Percentiles rank a stretch among this genome's conserved stretches.
phyloP scores from a whole-genome alignment of 2,797 vertebrate genomes.

The Ctenosaura bakeri region DNA sequence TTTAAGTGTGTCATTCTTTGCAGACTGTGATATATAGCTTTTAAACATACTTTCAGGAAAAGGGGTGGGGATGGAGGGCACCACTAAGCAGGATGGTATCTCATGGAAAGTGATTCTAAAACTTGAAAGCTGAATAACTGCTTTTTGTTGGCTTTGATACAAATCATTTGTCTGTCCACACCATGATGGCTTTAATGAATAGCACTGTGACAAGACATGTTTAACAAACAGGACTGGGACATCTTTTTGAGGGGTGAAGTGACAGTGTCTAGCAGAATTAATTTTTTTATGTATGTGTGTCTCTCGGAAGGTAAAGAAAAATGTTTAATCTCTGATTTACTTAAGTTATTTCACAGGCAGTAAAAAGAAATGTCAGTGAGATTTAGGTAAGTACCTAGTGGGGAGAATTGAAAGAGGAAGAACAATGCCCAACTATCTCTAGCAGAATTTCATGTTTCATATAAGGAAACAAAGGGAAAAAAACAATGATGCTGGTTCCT shows the following conservation, averaged over 20 bases:
- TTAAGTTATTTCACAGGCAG: slow-evolving; percentile 49
- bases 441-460: slow-evolving; percentile 16
- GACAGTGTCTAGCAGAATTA: slow-evolving; percentile 38
- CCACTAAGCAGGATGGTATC: slow-evolving; percentile 48
- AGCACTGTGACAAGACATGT: slow-evolving; percentile 44
- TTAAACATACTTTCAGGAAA: slow-evolving; percentile 50
- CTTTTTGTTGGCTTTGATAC: slow-evolving; percentile 63
- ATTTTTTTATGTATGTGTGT: slow-evolving; percentile 34
- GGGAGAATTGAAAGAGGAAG: not conserved
- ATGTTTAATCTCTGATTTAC: slow-evolving; percentile 51
- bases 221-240: no score
- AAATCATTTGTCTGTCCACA: slow-evolving; percentile 64
- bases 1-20: slow-evolving; percentile 40
- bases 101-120: slow-evolving; percentile 58
- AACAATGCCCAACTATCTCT: not conserved
- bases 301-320: slow-evolving; percentile 55
- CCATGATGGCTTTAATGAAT: slow-evolving; percentile 47
- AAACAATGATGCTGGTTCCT: not conserved
- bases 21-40: slow-evolving; percentile 41
- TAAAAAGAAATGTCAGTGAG: slow-evolving; percentile 38
- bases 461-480: not conserved
- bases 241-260: not conserved
- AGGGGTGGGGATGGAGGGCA: not conserved
- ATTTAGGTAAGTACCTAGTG: slow-evolving; percentile 12
- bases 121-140: slow-evolving; percentile 69